phyloP scores from a whole-genome alignment of 2,113 vertebrate genomes.

The Physeter macrocephalus region DNA sequence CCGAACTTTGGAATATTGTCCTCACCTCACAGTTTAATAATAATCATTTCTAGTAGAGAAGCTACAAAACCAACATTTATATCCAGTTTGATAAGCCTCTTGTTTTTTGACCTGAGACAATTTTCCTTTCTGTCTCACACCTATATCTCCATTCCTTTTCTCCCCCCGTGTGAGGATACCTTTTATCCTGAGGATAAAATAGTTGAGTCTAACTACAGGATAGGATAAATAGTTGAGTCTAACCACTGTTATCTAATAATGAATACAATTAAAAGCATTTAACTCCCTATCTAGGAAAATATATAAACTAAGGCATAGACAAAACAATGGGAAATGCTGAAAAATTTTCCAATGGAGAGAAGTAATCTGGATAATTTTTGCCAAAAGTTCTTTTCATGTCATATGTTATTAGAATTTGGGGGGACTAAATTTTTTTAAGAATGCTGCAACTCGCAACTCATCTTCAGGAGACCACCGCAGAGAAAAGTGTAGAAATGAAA shows the following conservation, averaged over 20 bases:
- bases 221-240: background rate
- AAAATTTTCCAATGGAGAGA: background rate
- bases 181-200: too few relatives aligned
- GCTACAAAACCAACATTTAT: background rate
- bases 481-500: background rate
- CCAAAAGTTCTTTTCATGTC: background rate
- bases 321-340: background rate
- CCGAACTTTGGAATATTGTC: background rate
- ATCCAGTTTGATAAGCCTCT: background rate
- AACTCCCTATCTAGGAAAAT: background rate
- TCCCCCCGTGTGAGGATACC: background rate
- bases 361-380: background rate
- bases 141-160: background rate
- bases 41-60: background rate
- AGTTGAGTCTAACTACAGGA: background rate
- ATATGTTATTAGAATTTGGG: background rate
- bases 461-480: background rate
- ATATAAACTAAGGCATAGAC: background rate
- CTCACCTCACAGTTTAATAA: background rate
- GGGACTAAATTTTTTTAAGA: background rate
- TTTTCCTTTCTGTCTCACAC: background rate
- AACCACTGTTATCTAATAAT: background rate
- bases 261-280: background rate
- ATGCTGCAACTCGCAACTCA: background rate
- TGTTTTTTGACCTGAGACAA: background rate